Evolutionary conservation across 2,113 vertebrate genomes (phyloP).

Genomic region (Cheirogaleus medius): DNA sequence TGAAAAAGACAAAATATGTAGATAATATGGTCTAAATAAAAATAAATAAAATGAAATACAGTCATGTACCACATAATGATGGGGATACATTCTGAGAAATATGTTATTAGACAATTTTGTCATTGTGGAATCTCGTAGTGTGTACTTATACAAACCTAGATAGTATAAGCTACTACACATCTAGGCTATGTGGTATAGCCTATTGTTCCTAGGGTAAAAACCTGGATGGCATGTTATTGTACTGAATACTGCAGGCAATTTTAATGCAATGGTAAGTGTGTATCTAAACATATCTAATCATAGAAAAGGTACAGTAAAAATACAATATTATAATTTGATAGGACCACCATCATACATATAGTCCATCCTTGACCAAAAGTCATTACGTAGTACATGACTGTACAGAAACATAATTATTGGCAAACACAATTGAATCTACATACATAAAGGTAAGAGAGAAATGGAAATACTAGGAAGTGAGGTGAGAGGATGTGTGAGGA

Average conservation of each 20-base stretch:
- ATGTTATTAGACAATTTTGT: not conserved
- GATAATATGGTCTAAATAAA: not conserved
- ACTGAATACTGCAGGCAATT: not conserved
- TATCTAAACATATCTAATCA: not conserved
- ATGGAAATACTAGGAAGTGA: not conserved
- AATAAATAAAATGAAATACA: slow-evolving; percentile 16
- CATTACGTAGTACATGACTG: not conserved
- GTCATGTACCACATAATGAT: not conserved
- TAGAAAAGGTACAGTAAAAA: not conserved
- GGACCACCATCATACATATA: not conserved
- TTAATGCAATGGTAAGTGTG: not conserved
- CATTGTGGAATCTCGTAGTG: not conserved
- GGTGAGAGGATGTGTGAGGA: not conserved
- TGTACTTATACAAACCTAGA: not conserved
- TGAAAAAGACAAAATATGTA: not conserved
- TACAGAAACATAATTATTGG: not conserved
- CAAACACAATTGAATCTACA: not conserved
- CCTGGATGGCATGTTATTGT: not conserved
- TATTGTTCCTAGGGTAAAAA: not conserved
- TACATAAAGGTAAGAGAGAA: not conserved
- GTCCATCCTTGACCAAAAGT: not conserved
- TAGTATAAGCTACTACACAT: not conserved
- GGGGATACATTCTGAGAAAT: not conserved
- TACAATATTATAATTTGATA: not conserved
- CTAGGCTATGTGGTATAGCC: not conserved